phyloP scores from a whole-genome alignment of 2,113 vertebrate species.

The Marmota monax region DNA sequence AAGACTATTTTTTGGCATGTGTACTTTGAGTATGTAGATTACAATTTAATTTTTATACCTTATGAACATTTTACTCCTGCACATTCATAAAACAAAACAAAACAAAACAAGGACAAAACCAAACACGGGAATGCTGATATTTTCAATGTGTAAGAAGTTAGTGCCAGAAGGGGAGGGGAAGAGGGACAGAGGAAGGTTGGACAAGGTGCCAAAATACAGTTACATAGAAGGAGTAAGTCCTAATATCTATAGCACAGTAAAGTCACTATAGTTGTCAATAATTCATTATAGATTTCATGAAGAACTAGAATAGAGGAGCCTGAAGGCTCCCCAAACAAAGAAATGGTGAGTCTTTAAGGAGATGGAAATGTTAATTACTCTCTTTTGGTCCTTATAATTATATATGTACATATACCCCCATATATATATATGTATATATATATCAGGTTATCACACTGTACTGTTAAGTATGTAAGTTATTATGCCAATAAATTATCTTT shows the following conservation, averaged over 20 bases:
- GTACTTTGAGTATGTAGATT: slow-evolving; percentile 67
- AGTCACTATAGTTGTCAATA: not conserved
- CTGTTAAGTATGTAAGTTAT: not conserved
- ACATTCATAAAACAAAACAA: not conserved
- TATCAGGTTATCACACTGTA: not conserved
- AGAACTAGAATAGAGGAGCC: not conserved
- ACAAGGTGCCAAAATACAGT: not conserved
- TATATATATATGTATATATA: fast-evolving
- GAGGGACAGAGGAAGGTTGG: not conserved
- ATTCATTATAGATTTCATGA: not conserved
- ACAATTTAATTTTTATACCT: slow-evolving; percentile 54
- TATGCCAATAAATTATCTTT: not conserved
- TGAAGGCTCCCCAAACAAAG: not conserved
- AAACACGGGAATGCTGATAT: not conserved
- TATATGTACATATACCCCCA: no score
- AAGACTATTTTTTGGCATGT: slow-evolving; percentile 67
- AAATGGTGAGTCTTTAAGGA: not conserved
- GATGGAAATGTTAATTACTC: not conserved
- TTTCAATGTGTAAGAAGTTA: not conserved
- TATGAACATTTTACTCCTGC: slow-evolving; percentile 47
- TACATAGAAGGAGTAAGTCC: not conserved
- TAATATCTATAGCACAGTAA: not conserved
- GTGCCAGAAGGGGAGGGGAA: not conserved
- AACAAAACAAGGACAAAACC: not conserved
- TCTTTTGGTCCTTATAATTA: not conserved